A percentile compares a stretch with the other conserved stretches of the same genome.
phyloP scores from a whole-genome alignment of 2,113 vertebrate genomes.

The Syngnathus floridae region DNA sequence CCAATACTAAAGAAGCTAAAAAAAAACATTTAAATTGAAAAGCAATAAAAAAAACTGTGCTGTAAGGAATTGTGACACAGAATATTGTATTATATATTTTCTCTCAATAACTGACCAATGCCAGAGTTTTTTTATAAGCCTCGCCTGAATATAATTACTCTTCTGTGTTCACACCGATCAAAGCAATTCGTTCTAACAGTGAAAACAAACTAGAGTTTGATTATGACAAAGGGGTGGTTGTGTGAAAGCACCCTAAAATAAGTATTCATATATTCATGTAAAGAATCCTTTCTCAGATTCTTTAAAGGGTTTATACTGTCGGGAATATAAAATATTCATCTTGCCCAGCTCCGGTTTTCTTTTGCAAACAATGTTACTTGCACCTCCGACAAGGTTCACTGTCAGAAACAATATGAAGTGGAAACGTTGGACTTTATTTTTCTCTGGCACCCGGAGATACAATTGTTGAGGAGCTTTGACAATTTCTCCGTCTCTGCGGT shows the following conservation, averaged over 20 bases:
- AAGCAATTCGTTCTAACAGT: not conserved
- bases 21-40: slow-evolving; percentile 13
- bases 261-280: slow-evolving; percentile 1
- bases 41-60: slow-evolving; percentile 13
- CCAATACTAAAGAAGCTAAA: not conserved
- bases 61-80: not conserved
- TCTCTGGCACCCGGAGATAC: slow-evolving; percentile 49
- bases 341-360: not conserved
- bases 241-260: not conserved
- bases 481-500: slow-evolving; percentile 21
- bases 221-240: not conserved
- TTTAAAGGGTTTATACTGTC: not conserved
- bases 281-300: not conserved
- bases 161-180: not conserved
- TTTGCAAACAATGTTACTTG: slow-evolving; percentile 21
- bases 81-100: not conserved
- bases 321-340: slow-evolving; percentile 8
- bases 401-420: slow-evolving; percentile 6
- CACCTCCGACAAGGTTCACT: slow-evolving; percentile 4
- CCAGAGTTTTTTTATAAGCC: not conserved
- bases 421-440: slow-evolving; percentile 9
- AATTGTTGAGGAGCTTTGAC: slow-evolving; percentile 35
- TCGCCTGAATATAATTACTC: not conserved
- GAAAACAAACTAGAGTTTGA: not conserved
- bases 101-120: not conserved